Evolutionary conservation across 2,797 vertebrate species (phyloP), one percentile per base, ranked within the genome.

Genomic region (Molossus alvarezi): DNA sequence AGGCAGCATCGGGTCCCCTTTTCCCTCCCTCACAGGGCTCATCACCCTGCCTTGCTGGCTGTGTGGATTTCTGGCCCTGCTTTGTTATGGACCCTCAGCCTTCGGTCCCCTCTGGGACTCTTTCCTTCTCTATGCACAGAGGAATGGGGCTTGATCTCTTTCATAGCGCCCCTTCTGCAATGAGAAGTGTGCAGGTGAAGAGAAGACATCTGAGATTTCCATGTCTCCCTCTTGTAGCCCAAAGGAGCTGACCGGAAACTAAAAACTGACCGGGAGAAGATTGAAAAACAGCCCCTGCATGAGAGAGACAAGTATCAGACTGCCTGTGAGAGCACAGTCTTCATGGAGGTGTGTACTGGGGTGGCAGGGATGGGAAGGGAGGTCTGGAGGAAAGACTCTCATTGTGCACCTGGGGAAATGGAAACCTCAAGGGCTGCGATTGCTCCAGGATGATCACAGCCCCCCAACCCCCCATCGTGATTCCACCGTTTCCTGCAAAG

Each of bases 171-270:
- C 65, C 58, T 51, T 33, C 37, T 23, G 12, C 21, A 21, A 25
- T 2, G 67, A 75, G 71, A 75, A 27, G 37, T 25, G 9, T 41
- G 37, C 25, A 33, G 57, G 53, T 25, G 25, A 76, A 29, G 57
- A 33, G 23, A 45, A 25, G 6, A 11, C 11, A 65, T 48, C 21
- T 65, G 64, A 81, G 6, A 1, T 48, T 51, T 81, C 23, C 57
- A 27, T 5, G 2, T 64, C 58, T 41, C 60, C n/a, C 33, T 53
- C 20, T 3, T 64, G 37, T 90, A 99, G 99, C 99, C 99, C 64
- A 99, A 99, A 98, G 99, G 99, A 95, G 99, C 99, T 0, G 99
- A 99, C 97, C 97, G 98, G 95, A 99, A 99, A 88, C 99, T 99
- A 98, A 99, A 99, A 98, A 99, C 99, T 0, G 99, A 99, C 94